phyloP scores from a whole-genome alignment of 2,888 invertebrate genomes.

The Pandemis heparana region DNA sequence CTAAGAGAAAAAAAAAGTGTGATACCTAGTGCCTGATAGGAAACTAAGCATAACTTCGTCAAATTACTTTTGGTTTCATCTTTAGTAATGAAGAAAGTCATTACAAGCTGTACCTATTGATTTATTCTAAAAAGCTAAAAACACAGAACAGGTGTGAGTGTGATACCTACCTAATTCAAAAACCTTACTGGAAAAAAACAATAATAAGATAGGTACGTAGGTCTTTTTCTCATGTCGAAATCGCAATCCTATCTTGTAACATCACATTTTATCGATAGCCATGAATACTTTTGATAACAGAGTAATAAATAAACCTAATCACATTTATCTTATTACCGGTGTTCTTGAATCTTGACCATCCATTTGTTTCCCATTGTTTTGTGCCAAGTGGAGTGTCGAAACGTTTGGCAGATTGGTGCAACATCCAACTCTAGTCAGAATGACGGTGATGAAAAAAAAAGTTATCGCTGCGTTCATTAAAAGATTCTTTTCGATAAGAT shows the following conservation, averaged over 20 bases:
- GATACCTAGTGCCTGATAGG: neutral
- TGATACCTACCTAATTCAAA: no score
- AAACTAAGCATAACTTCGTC: neutral
- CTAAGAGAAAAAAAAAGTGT: no score
- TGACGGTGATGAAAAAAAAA: conserved; percentile 2
- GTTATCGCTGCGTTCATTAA: conserved; percentile 4
- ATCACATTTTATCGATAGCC: conserved; percentile 22
- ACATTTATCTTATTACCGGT: conserved; percentile 25
- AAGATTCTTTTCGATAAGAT: conserved; percentile 4
- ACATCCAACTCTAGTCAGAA: conserved; percentile 10
- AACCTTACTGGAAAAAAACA: neutral
- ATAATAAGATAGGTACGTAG: neutral
- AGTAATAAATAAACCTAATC: conserved; percentile 21
- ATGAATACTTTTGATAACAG: conserved; percentile 15
- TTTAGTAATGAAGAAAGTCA: neutral
- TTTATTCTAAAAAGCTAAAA: no score
- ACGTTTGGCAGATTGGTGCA: conserved; percentile 25
- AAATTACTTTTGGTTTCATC: neutral
- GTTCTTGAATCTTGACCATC: conserved; percentile 28
- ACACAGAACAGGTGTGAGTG: no score
- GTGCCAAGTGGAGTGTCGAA: conserved; percentile 22
- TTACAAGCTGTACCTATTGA: no score
- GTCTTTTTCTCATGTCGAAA: neutral
- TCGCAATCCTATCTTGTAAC: conserved; percentile 13
- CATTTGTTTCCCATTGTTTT: conserved; percentile 27